A percentile compares a stretch with the other conserved stretches of the same genome.
Evolutionary conservation across 2,888 invertebrate genomes (phyloP).

Genomic region (Morinoia aosen): DNA sequence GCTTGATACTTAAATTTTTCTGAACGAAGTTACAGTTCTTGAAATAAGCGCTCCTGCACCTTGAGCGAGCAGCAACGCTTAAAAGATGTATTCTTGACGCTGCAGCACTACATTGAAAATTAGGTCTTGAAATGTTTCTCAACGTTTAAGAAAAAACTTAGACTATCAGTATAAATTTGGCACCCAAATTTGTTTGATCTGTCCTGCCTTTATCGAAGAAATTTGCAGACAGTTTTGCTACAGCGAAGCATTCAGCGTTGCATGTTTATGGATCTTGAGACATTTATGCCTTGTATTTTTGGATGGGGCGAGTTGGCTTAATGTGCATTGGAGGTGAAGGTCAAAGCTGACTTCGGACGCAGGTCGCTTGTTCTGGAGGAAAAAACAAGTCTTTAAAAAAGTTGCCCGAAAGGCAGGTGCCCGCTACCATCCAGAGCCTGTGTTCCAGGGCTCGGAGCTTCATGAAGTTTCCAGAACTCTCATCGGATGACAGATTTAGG

Average conservation of each 20-base stretch:
- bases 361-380: slow-evolving; percentile 6
- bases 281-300: not conserved
- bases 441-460: not conserved
- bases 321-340: slow-evolving; percentile 22
- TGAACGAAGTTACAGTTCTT: too few relatives aligned
- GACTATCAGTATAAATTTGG: not conserved
- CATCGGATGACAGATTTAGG: not conserved
- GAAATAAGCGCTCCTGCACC: too few relatives aligned
- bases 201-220: not conserved
- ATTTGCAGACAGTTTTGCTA: not conserved
- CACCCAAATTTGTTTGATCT: not conserved
- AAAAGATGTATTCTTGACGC: not conserved
- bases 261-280: slow-evolving; percentile 23
- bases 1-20: too few relatives aligned
- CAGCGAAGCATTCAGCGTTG: not conserved
- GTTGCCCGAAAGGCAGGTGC: not conserved
- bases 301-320: not conserved
- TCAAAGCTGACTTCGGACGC: not conserved
- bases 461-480: not conserved
- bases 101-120: not conserved
- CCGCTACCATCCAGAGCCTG: not conserved
- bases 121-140: not conserved
- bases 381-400: not conserved
- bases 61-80: not conserved
- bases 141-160: not conserved